phyloP scores from a whole-genome alignment of 2,888 invertebrate genomes.

The Cenopis cana region DNA sequence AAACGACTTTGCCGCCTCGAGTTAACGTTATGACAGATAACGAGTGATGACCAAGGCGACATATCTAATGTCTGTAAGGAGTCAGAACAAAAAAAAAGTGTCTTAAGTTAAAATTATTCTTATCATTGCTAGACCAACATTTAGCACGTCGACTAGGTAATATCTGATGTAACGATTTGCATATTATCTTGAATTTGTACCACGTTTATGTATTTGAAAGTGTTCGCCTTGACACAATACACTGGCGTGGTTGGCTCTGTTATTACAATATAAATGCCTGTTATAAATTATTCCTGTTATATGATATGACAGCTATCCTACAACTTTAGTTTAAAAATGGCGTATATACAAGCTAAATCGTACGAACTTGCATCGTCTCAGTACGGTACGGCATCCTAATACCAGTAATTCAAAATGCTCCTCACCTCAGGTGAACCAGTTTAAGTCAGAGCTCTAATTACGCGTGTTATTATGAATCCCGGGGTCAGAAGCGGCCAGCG shows the following conservation, averaged over 20 bases:
- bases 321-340: neutral
- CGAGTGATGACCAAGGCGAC: conserved; percentile 36
- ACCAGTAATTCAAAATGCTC: too few species aligned
- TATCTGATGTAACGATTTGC: conserved; percentile 44
- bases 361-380: neutral
- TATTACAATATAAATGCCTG: conserved; percentile 57
- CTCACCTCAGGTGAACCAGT: too few species aligned
- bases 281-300: conserved; percentile 56
- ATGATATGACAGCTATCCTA: conserved; percentile 16
- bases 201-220: conserved; percentile 59
- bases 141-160: conserved; percentile 40
- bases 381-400: too few species aligned
- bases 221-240: conserved; percentile 66
- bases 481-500: neutral
- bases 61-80: too few species aligned
- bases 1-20: conserved; percentile 50
- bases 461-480: too few species aligned
- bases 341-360: neutral
- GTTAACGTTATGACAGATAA: conserved; percentile 47
- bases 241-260: conserved; percentile 51
- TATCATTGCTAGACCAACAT: conserved; percentile 30
- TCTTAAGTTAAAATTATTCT: too few species aligned
- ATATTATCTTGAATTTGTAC: conserved; percentile 44
- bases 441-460: too few species aligned
- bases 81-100: too few species aligned